phyloP scores from a whole-genome alignment of 2,888 invertebrate genomes.

The Noctua comes region DNA sequence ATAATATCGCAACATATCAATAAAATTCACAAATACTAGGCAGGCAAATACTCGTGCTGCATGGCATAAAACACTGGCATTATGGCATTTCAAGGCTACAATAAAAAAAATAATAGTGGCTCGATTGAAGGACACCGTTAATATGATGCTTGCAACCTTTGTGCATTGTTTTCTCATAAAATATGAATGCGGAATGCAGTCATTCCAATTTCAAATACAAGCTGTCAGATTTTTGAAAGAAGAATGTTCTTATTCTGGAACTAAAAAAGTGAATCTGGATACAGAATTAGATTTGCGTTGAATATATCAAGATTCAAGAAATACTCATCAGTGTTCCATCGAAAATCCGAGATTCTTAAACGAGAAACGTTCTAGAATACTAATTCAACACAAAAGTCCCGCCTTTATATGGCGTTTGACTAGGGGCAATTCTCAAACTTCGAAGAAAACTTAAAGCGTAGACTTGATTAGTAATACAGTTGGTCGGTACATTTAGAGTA shows the following conservation, averaged over 20 bases:
- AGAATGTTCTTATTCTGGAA: not conserved
- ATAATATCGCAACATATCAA: constrained; percentile 46
- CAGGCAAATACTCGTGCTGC: constrained; percentile 17
- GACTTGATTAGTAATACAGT: not conserved
- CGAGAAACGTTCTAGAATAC: constrained; percentile 8
- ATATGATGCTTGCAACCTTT: constrained; percentile 10
- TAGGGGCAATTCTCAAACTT: not conserved
- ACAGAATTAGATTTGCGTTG: not conserved
- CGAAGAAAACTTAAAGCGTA: not conserved
- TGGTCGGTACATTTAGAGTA: not conserved
- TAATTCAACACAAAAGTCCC: not conserved
- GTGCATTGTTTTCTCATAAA: constrained; percentile 20
- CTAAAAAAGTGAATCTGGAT: not conserved
- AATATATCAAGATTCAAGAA: not conserved
- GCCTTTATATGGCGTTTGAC: not conserved
- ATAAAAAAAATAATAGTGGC: constrained; percentile 37
- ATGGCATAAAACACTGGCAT: constrained; percentile 20
- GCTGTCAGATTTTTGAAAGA: not conserved
- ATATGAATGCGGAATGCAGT: constrained; percentile 3
- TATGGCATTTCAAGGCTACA: constrained; percentile 38
- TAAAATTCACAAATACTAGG: constrained; percentile 43
- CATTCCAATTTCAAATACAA: constrained; percentile 2
- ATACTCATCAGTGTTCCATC: not conserved
- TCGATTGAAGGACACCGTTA: constrained; percentile 42
- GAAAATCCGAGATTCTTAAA: constrained; percentile 1